A percentile compares a stretch with the other conserved stretches of the same genome.
phyloP scores from a whole-genome alignment of 2,113 vertebrate species.

The Petaurus breviceps region DNA sequence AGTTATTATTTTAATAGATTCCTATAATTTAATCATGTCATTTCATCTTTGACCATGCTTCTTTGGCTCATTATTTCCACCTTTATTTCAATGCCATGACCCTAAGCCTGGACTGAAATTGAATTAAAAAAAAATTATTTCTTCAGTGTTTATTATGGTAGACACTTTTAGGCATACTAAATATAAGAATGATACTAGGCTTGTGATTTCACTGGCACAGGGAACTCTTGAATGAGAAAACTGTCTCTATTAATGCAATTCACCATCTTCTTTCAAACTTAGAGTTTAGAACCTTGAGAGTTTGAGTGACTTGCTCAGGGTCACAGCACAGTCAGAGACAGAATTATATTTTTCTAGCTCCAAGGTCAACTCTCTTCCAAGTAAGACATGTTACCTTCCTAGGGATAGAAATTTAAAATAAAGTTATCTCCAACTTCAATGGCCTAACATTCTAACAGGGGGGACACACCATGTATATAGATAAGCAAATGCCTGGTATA shows the following conservation, averaged over 20 bases:
- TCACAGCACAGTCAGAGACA: neutral
- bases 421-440: neutral
- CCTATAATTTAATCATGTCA: neutral
- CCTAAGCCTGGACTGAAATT: neutral
- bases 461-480: neutral
- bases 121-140: neutral
- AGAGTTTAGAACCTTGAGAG: neutral
- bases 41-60: neutral
- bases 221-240: neutral
- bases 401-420: neutral
- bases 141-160: neutral
- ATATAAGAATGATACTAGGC: neutral
- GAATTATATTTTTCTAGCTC: neutral
- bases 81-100: neutral
- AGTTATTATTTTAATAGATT: neutral
- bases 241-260: neutral
- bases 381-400: neutral
- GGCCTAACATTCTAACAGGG: accelerated
- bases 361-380: neutral
- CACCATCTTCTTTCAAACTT: neutral
- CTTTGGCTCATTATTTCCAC: neutral
- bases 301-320: neutral
- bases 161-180: neutral
- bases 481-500: neutral
- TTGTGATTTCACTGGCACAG: neutral